Conservation (phyloP, 2,797 vertebrate species). For the Podargus strigoides region DNA sequence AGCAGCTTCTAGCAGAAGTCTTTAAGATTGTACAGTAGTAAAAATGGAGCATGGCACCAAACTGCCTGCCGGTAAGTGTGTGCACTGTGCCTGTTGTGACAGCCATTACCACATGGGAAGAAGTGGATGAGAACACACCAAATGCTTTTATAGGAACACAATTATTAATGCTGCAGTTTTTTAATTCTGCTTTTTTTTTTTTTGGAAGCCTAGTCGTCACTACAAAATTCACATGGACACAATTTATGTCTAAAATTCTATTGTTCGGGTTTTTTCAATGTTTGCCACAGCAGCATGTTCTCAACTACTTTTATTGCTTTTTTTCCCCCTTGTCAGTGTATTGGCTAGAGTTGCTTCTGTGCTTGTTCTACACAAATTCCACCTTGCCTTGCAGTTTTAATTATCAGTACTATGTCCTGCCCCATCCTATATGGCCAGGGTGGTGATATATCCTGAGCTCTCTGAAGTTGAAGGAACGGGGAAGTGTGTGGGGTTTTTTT, state of each 20-base stretch:
- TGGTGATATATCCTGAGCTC: neutral
- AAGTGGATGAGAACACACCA: rapidly evolving
- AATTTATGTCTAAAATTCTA: neutral
- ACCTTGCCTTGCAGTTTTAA: neutral
- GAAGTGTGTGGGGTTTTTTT: neutral
- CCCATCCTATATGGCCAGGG: rapidly evolving
- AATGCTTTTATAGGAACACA: neutral
- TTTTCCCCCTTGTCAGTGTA: neutral
- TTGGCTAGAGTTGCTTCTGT: neutral
- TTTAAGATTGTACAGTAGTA: rapidly evolving
- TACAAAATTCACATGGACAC: neutral
- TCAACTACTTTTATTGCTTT: neutral
- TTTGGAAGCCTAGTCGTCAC: neutral
- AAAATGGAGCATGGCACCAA: rapidly evolving
- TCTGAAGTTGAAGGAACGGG: neutral
- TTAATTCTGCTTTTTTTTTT: neutral
- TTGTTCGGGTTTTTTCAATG: neutral
- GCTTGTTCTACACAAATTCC: neutral
- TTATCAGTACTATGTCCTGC: neutral
- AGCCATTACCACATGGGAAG: neutral
- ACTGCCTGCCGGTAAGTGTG: no score
- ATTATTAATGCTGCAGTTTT: neutral
- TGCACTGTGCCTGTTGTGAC: neutral
- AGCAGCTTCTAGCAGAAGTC: neutral
- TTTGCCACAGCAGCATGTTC: neutral